Percentiles rank a stretch among this genome's conserved stretches.
Conservation (phyloP, 2,888 invertebrate species). For the Callimorpha dominula region DNA sequence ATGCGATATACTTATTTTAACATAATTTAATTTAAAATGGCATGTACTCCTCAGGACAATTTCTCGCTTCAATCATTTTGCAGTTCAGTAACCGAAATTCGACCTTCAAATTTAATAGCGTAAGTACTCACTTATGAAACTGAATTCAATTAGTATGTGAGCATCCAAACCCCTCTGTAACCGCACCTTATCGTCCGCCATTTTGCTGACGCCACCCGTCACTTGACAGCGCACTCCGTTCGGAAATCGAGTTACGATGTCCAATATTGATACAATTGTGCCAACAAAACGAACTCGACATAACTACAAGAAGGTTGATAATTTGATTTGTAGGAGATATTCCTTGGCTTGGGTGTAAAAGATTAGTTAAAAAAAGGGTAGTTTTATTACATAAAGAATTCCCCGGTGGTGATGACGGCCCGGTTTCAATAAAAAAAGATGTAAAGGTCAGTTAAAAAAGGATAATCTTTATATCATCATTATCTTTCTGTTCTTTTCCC, state of each 20-base stretch:
- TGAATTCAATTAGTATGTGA: slow-evolving; percentile 22
- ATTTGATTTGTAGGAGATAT: slow-evolving; percentile 70
- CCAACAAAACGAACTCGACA: slow-evolving; percentile 74
- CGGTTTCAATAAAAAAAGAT: too few species aligned
- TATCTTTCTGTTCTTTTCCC: too few species aligned
- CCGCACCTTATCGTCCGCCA: slow-evolving; percentile 46
- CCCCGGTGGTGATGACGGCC: too few species aligned
- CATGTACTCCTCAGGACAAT: background rate
- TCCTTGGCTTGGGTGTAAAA: slow-evolving; percentile 46
- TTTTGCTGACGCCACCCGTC: slow-evolving; percentile 59
- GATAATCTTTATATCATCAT: too few species aligned
- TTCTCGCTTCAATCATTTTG: background rate
- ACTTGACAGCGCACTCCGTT: slow-evolving; percentile 68
- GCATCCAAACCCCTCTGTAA: slow-evolving; percentile 21
- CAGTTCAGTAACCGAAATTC: background rate
- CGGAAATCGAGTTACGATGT: slow-evolving; percentile 78
- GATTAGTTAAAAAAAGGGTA: slow-evolving; percentile 6
- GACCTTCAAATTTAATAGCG: slow-evolving; percentile 12
- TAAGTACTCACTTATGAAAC: slow-evolving; percentile 15
- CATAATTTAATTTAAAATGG: background rate
- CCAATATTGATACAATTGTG: slow-evolving; percentile 83
- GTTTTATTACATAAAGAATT: background rate
- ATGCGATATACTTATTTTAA: too few species aligned
- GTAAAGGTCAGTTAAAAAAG: too few species aligned
- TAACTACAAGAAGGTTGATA: slow-evolving; percentile 70